A percentile compares a stretch with the other conserved stretches of the same genome.
phyloP scores from a whole-genome alignment of 1,140 invertebrate genomes.

The Eufriesea mexicana region DNA sequence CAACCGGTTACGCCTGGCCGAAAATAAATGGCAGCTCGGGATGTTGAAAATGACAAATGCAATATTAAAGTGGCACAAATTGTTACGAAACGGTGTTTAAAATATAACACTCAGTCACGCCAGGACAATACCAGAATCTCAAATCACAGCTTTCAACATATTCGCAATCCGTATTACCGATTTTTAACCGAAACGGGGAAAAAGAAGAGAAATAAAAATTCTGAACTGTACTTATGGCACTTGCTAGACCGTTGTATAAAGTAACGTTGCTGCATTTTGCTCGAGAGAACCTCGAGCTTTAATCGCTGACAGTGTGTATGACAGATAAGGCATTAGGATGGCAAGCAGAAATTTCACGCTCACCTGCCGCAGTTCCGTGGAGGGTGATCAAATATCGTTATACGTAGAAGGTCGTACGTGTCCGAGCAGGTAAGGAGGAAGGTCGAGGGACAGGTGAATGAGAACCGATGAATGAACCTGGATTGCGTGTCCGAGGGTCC shows the following conservation, averaged over 20 bases:
- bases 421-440: constrained; percentile 31
- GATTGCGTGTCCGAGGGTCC: constrained; percentile 9
- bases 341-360: constrained; percentile 36
- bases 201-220: background rate
- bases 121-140: background rate
- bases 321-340: background rate
- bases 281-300: background rate
- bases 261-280: background rate
- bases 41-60: background rate
- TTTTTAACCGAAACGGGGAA: too few relatives aligned
- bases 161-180: too few relatives aligned
- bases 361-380: constrained; percentile 18
- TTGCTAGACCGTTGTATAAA: background rate
- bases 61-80: background rate
- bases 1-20: background rate
- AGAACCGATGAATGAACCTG: constrained; percentile 32
- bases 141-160: too few relatives aligned
- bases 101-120: background rate
- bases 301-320: background rate
- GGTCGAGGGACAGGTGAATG: constrained; percentile 23
- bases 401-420: constrained; percentile 24
- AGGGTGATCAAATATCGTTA: constrained; percentile 30
- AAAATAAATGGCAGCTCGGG: background rate
- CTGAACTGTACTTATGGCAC: too few relatives aligned
- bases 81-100: background rate